Conservation (phyloP, 2,888 invertebrate genomes). For the Cartodere bifasciata region DNA sequence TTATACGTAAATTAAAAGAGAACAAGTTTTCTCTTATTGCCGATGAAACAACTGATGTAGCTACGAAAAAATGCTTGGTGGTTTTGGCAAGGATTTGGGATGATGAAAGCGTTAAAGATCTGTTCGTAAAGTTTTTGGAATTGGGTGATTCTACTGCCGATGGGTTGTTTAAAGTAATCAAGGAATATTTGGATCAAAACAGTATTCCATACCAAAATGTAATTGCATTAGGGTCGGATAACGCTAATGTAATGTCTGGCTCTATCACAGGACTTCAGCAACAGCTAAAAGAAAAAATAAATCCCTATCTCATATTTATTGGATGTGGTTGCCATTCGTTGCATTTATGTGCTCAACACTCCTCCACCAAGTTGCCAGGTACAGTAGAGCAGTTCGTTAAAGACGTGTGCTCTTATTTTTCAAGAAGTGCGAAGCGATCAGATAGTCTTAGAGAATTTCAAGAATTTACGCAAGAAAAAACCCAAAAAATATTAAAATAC, state of each 20-base stretch:
- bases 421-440: constrained; percentile 19
- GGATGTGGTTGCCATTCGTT: constrained; percentile 19
- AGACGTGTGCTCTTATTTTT: constrained; percentile 17
- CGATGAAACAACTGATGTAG: constrained; percentile 2
- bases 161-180: background rate
- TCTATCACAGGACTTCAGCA: constrained; percentile 13
- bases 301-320: constrained; percentile 16
- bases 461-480: constrained; percentile 15
- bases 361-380: constrained; percentile 15
- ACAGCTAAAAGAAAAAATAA: constrained; percentile 12
- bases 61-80: background rate
- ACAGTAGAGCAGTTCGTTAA: constrained; percentile 16
- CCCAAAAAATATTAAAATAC: constrained; percentile 18
- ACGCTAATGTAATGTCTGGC: constrained; percentile 19
- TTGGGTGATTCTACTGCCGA: background rate
- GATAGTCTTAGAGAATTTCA: constrained; percentile 19
- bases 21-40: constrained; percentile 1
- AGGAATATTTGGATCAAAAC: background rate
- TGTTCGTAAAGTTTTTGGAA: background rate
- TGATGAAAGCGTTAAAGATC: background rate
- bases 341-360: constrained; percentile 17
- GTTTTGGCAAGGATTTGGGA: background rate
- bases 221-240: constrained; percentile 18
- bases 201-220: constrained; percentile 11
- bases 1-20: background rate